These are phyloP conservation scores for Euwallacea fornicatus DNA, from an alignment of 1,140 invertebrate genomes.

Conservation along the genomic window DNA sequence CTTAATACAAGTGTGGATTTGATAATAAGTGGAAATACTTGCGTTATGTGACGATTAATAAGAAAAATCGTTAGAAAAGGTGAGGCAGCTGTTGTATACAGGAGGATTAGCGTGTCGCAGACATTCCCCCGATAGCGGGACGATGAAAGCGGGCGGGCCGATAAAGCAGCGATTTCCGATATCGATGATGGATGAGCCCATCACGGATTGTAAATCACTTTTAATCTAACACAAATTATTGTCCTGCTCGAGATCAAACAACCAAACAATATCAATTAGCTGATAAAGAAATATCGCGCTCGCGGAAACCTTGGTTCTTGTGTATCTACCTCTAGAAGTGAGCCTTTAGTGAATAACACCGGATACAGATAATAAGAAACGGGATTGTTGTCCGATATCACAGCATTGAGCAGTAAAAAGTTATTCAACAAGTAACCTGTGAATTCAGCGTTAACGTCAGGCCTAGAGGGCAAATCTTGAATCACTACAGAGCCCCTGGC, in stretches of 20 bases:
- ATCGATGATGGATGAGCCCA: constrained; percentile 48
- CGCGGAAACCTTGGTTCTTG: background rate
- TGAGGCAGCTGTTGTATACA: constrained; percentile 32
- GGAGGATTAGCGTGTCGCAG: constrained; percentile 44
- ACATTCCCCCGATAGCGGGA: constrained; percentile 44
- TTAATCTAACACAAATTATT: constrained; percentile 48
- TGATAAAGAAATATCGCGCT: constrained; percentile 26
- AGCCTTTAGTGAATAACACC: background rate
- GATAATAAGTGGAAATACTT: too few species aligned
- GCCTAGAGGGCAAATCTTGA: too few species aligned
- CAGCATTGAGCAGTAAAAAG: background rate
- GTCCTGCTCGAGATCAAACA: constrained; percentile 38
- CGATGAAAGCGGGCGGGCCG: constrained; percentile 43
- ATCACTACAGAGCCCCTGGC: too few species aligned
- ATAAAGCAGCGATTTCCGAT: constrained; percentile 50
- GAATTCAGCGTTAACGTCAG: too few species aligned
- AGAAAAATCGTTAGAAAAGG: constrained; percentile 37
- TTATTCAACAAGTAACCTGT: too few species aligned
- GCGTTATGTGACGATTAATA: background rate
- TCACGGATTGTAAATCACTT: constrained; percentile 51
- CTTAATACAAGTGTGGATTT: too few species aligned
- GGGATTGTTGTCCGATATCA: background rate
- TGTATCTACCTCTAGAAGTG: too few species aligned
- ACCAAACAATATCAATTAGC: constrained; percentile 37
- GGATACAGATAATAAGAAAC: constrained; percentile 2